Base-by-base conservation (phyloP, 37 sponge, comb jelly and placozoan genomes). In the Mnemiopsis leidyi region DNA sequence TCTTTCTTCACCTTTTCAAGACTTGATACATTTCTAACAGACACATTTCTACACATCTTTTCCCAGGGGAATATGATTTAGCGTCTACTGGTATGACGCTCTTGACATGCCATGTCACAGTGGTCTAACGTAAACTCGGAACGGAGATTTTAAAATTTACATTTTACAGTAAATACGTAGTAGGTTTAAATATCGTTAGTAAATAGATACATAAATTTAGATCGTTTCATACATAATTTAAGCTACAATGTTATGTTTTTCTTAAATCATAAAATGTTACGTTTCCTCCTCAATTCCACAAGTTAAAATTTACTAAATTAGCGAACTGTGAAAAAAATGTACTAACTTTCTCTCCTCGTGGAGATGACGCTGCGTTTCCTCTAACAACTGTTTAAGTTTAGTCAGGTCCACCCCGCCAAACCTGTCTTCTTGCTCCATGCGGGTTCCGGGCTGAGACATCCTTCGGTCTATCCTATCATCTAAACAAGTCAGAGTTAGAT, bases 301-400 rank as follows among this genome's bases (percentile, higher is more conserved):
- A n/a, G n/a, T n/a, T n/a, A n/a, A n/a, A n/a, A n/a, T n/a, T n/a
- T n/a, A n/a, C n/a, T n/a, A n/a, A n/a, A n/a, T n/a, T n/a, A n/a
- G n/a, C n/a, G n/a, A n/a, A n/a, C n/a, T n/a, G n/a, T n/a, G n/a
- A n/a, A n/a, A n/a, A n/a, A n/a, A n/a, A n/a, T n/a, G n/a, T n/a
- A 71, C 75, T 71, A 32, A 85, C 90, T 39, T 85, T 39, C 29
- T 85, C 90, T 85, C 90, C 7, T 85, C 90, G 61, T 85, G 90
- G 1, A 85, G 90, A 33, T 18, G 25, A 20, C 90, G 90, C 29
- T 85, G 90, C 3, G 90, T 85, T 26, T 85, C 36, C 29, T 85
- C 90, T 3, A 85, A 61, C 30, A 85, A 25, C 0, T 85, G 90
- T 39, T 85, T 85, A 13, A 85, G 61, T 85, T 85, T 85, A 3